Evolutionary conservation across 2,113 vertebrate genomes (phyloP).

Genomic region (Siphamia tubifer): DNA sequence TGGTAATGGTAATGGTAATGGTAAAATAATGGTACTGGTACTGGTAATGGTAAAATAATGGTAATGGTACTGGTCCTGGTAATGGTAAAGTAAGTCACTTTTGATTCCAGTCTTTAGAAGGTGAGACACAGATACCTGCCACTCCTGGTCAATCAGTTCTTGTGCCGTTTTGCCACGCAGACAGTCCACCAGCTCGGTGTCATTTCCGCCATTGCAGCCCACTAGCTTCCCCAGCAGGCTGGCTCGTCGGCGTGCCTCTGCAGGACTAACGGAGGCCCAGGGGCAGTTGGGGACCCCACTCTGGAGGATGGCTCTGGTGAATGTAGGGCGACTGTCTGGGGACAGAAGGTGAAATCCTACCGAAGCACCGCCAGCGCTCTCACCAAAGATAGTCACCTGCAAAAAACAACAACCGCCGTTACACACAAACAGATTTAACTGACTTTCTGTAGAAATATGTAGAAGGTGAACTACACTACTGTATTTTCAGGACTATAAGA

Average conservation of each 20-base stretch:
- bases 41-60: no score
- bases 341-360: constrained; percentile 88
- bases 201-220: constrained; percentile 83
- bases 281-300: constrained; percentile 89
- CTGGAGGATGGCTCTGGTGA: constrained; percentile 87
- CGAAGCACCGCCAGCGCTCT: constrained; percentile 89
- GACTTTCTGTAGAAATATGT: no score
- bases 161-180: constrained; percentile 80
- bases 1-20: no score
- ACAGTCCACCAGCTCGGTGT: constrained; percentile 86
- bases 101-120: neutral
- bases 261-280: constrained; percentile 85
- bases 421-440: neutral
- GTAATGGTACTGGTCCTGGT: no score
- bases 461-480: no score
- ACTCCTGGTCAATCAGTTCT: constrained; percentile 87
- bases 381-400: constrained; percentile 90
- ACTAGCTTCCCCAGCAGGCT: constrained; percentile 79
- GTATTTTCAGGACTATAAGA: no score
- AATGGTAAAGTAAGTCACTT: neutral
- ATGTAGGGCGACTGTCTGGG: constrained; percentile 82
- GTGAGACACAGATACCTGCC: constrained; percentile 72
- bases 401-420: neutral
- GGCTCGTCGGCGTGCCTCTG: constrained; percentile 85
- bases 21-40: no score